Conservation (phyloP, 2,888 invertebrate genomes). For the Drosophila histrio region DNA sequence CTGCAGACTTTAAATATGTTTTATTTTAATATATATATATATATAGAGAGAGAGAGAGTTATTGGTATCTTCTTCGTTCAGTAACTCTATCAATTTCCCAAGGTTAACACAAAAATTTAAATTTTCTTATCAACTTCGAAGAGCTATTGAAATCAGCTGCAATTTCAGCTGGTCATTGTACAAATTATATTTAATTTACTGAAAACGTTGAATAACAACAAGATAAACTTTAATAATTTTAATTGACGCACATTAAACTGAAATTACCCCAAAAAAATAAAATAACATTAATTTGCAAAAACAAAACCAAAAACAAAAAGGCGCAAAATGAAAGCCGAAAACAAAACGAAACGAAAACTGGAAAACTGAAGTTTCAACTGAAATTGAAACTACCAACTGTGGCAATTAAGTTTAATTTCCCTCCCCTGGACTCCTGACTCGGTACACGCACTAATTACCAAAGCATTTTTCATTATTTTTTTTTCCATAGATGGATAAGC, state of each 20-base stretch:
- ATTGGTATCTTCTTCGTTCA: background rate
- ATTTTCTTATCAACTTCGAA: background rate
- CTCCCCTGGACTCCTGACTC: slow-evolving; percentile 2
- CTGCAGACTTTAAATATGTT: background rate
- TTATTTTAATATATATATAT: background rate
- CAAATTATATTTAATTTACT: slow-evolving; percentile 74
- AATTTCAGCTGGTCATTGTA: slow-evolving; percentile 26
- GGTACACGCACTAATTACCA: slow-evolving; percentile 76
- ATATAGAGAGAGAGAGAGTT: background rate
- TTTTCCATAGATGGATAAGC: slow-evolving; percentile 20
- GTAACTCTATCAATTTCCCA: background rate
- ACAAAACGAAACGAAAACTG: slow-evolving; percentile 17
- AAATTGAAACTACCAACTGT: slow-evolving; percentile 18
- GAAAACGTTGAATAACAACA: slow-evolving; percentile 32
- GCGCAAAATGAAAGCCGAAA: slow-evolving; percentile 51
- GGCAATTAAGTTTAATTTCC: slow-evolving; percentile 58
- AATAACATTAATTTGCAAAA: slow-evolving; percentile 57
- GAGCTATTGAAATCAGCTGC: slow-evolving; percentile 16
- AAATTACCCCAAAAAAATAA: slow-evolving; percentile 54
- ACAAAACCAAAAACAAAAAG: slow-evolving; percentile 62
- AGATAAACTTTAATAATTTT: slow-evolving; percentile 74
- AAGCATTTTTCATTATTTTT: slow-evolving; percentile 64
- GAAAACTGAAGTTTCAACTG: slow-evolving; percentile 30
- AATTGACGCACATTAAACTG: slow-evolving; percentile 77
- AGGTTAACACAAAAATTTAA: background rate